Conservation (phyloP, 2,888 invertebrate species). For the Apamea epomidion region DNA sequence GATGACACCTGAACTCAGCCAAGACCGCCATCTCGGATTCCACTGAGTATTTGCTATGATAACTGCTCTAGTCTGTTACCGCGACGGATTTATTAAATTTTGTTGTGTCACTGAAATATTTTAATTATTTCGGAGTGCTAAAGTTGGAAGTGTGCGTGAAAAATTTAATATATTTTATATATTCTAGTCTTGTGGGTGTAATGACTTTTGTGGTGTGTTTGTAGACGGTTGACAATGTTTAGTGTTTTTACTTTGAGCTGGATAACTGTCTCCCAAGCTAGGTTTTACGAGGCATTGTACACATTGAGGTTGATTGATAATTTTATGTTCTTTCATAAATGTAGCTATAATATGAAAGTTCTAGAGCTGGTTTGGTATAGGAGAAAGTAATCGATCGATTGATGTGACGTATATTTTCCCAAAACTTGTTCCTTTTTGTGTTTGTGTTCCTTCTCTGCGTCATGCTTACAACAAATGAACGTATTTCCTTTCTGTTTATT, state of each 20-base stretch:
- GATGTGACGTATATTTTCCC: too few species aligned
- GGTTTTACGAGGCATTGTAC: background rate
- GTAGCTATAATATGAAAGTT: too few species aligned
- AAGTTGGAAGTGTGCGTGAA: constrained; percentile 34
- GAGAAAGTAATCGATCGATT: background rate
- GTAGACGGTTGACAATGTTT: background rate
- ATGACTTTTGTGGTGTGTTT: background rate
- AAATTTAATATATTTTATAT: constrained; percentile 43
- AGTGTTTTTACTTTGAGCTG: constrained; percentile 3
- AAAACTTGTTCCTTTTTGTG: background rate
- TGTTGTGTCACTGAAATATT: constrained; percentile 45
- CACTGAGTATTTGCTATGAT: constrained; percentile 50
- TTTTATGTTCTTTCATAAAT: background rate
- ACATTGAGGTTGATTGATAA: background rate
- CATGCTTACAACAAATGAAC: background rate
- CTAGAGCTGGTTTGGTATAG: background rate
- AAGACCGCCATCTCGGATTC: constrained; percentile 50
- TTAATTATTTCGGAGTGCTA: constrained; percentile 50
- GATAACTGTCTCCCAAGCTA: background rate
- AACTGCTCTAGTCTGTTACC: constrained; percentile 45
- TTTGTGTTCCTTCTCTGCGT: background rate
- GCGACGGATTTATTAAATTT: constrained; percentile 58
- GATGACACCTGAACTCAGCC: constrained; percentile 71
- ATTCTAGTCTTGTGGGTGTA: constrained; percentile 23
- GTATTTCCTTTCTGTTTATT: background rate